Evolutionary conservation across 2,888 invertebrate species (phyloP), one percentile per base, ranked within the genome.

Genomic region (Perdita meconis): DNA sequence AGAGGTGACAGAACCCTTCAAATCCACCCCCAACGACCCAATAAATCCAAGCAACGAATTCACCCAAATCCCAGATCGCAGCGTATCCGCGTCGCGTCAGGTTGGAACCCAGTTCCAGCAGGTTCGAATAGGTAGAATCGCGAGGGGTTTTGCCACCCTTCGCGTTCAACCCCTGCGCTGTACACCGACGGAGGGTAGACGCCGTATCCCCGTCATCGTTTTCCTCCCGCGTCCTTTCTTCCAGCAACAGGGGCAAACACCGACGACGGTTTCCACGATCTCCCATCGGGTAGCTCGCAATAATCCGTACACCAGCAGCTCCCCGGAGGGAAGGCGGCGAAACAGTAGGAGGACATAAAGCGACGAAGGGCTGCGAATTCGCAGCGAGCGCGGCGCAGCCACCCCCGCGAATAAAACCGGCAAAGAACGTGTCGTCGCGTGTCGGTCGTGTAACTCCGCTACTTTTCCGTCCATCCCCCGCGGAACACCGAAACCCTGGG

Each of bases 241-340:
- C 70, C 77, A 81, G 36, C 79, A 80, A 57, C 78, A 57, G 57
- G 71, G 80, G 72, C 82, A 82, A 84, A 80, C 78, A 82, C 84
- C 66, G 74, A 51, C 72, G 69, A 71, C 75, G 78, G 73, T 79
- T 73, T 78, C 79, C 65, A 79, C 79, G 78, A 79, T 78, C 73
- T 79, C 73, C 68, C 78, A 78, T 73, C 78, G 78, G 44, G 64
- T 34, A 47, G 42, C 68, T 61, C 57, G 78, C 79, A 79, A 73
- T 79, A 78, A 73, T 63, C 78, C 64, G 51, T 60, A 60, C 30
- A 60, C 74, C 66, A 56, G 13, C 22, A 51, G 55, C 55, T 78
- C 55, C 55, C 67, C 16, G 24, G 59, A 68, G 68, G 61, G 60
- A 47, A 19, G 47, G 12, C 22, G 47, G 47, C 19, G 47, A 19